Evolutionary conservation across 1,140 invertebrate genomes (phyloP).

Genomic region (Potamilus streckersoni): DNA sequence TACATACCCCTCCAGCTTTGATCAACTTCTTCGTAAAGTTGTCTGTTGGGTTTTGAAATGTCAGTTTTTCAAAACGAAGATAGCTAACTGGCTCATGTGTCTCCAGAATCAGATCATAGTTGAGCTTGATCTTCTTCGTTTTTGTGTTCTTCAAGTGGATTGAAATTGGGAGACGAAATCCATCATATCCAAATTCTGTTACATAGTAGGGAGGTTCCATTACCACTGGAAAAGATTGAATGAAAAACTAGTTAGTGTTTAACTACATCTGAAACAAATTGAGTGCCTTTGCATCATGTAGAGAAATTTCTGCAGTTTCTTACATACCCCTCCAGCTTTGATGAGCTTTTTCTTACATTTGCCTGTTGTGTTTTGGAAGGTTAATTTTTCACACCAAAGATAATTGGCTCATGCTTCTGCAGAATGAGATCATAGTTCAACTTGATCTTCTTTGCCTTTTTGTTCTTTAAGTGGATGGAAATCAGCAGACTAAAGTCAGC

Average conservation of each 20-base stretch:
- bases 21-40: constrained; percentile 90
- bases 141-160: constrained; percentile 92
- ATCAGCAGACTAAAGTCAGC: too few relatives aligned
- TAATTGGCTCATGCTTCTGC: constrained; percentile 75
- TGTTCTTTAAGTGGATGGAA: too few relatives aligned
- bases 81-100: constrained; percentile 77
- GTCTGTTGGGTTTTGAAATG: constrained; percentile 85
- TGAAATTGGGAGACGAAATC: constrained; percentile 91
- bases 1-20: constrained; percentile 84
- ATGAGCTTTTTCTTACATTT: constrained; percentile 90
- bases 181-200: constrained; percentile 95
- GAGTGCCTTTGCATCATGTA: neutral
- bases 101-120: constrained; percentile 88
- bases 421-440: too few relatives aligned
- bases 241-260: constrained; percentile 3
- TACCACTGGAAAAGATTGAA: constrained; percentile 52
- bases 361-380: constrained; percentile 85
- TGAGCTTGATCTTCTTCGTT: constrained; percentile 86
- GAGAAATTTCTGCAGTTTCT: neutral
- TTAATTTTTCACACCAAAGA: constrained; percentile 79
- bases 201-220: constrained; percentile 92
- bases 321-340: too few relatives aligned
- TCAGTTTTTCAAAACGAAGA: constrained; percentile 79
- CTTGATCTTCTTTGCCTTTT: too few relatives aligned
- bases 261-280: too few relatives aligned